These are phyloP conservation scores for Ginglymostoma cirratum DNA, from an alignment of 2,113 vertebrate species.

Conservation along the genomic window DNA sequence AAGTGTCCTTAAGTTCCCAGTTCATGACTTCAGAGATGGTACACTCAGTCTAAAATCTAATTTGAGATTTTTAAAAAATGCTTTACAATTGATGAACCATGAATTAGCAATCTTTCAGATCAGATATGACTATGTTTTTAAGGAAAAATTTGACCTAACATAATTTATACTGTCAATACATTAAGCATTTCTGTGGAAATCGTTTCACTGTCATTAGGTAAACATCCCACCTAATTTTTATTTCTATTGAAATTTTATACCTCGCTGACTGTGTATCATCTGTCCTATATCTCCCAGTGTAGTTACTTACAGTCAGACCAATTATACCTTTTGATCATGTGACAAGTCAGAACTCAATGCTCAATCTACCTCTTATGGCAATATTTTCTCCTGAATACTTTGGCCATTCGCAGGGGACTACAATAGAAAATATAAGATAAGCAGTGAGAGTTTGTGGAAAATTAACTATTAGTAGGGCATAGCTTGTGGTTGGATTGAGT, in stretches of 20 bases:
- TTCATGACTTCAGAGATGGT: no score
- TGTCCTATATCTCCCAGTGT: not conserved
- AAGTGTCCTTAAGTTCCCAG: not conserved
- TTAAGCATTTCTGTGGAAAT: not conserved
- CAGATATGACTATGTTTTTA: not conserved
- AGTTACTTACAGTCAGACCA: not conserved
- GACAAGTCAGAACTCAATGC: not conserved
- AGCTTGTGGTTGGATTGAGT: not conserved
- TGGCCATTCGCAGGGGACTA: not conserved
- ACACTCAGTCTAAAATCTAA: not conserved
- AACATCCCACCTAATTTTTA: not conserved
- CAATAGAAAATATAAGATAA: not conserved
- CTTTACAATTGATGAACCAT: conserved; percentile 1
- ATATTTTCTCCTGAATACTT: not conserved
- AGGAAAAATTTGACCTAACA: not conserved
- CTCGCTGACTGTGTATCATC: not conserved
- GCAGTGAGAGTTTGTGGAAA: not conserved
- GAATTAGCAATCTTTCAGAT: not conserved
- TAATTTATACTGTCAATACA: not conserved
- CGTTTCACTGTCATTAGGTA: not conserved
- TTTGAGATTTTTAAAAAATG: not conserved
- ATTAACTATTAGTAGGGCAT: not conserved
- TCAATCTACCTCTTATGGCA: not conserved
- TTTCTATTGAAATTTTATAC: not conserved
- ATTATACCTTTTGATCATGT: not conserved